Evolutionary conservation across 2,113 vertebrate species (phyloP).

Genomic region (Calidris pygmaea): DNA sequence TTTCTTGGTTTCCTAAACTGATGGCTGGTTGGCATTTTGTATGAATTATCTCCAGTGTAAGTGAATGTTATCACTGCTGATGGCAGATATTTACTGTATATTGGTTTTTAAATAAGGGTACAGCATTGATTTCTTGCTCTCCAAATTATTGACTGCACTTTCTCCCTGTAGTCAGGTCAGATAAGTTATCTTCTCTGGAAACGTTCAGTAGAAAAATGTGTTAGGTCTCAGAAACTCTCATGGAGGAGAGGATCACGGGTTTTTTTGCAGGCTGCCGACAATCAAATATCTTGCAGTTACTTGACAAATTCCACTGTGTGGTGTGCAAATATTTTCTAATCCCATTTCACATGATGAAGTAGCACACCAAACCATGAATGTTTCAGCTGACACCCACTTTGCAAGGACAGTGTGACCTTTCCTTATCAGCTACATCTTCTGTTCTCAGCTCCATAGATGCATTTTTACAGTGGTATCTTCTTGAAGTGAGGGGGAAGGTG

Average conservation of each 20-base stretch:
- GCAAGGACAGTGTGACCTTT: neutral
- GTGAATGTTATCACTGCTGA: neutral
- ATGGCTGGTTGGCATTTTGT: neutral
- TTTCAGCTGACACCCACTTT: neutral
- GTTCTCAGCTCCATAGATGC: neutral
- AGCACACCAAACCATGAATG: neutral
- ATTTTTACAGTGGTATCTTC: neutral
- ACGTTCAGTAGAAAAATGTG: neutral
- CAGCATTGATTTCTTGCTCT: slow-evolving; percentile 51
- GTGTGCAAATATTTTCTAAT: neutral
- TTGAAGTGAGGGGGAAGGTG: neutral
- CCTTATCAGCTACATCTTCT: neutral
- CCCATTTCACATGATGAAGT: neutral
- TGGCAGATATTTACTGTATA: slow-evolving; percentile 56
- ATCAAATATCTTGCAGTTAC: neutral
- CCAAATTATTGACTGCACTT: slow-evolving; percentile 5
- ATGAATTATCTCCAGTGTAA: slow-evolving; percentile 26
- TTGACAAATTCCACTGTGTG: neutral
- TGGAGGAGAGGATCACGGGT: neutral
- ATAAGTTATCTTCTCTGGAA: neutral
- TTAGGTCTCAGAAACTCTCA: neutral
- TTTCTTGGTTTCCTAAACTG: neutral
- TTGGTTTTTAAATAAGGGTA: slow-evolving; percentile 70
- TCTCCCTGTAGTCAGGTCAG: neutral
- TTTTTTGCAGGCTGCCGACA: neutral